phyloP scores from a whole-genome alignment of 2,113 vertebrate genomes.

The Epinephelus lanceolatus region DNA sequence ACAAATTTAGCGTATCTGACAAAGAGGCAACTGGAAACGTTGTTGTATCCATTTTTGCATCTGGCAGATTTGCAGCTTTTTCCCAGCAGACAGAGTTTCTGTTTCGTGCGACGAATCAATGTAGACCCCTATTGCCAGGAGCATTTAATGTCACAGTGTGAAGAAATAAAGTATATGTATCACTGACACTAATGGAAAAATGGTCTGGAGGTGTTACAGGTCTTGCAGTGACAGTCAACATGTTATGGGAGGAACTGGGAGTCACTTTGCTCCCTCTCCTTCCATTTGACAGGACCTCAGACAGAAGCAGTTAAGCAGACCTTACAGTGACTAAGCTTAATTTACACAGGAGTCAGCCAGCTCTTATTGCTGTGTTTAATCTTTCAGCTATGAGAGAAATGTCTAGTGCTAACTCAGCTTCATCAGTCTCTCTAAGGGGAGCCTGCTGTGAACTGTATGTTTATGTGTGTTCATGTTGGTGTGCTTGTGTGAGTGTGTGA shows the following conservation, averaged over 20 bases:
- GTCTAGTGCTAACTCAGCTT: slow-evolving; percentile 6
- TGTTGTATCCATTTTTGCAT: not conserved
- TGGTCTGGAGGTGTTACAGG: slow-evolving; percentile 10
- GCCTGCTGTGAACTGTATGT: slow-evolving; percentile 20
- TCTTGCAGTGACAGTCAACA: slow-evolving; percentile 3
- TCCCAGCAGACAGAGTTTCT: not conserved
- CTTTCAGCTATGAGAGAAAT: slow-evolving; percentile 40
- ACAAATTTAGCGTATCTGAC: too few species aligned
- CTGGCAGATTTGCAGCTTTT: slow-evolving; percentile 11
- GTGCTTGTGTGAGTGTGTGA: slow-evolving; percentile 13
- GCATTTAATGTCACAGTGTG: slow-evolving; percentile 15
- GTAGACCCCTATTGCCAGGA: not conserved
- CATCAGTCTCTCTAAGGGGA: slow-evolving; percentile 40
- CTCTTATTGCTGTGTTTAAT: slow-evolving; percentile 44
- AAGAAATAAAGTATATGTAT: not conserved
- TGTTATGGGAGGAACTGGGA: slow-evolving; percentile 1
- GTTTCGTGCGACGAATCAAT: not conserved
- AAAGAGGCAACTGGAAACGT: too few species aligned
- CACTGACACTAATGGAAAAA: not conserved
- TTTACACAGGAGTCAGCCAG: slow-evolving; percentile 43
- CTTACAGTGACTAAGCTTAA: slow-evolving; percentile 45
- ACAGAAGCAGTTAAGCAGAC: slow-evolving; percentile 11
- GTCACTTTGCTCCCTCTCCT: not conserved
- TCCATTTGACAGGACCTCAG: slow-evolving; percentile 18
- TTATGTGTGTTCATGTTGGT: not conserved